Evolutionary conservation across 2,888 invertebrate species (phyloP).

Genomic region (Noctua janthe): DNA sequence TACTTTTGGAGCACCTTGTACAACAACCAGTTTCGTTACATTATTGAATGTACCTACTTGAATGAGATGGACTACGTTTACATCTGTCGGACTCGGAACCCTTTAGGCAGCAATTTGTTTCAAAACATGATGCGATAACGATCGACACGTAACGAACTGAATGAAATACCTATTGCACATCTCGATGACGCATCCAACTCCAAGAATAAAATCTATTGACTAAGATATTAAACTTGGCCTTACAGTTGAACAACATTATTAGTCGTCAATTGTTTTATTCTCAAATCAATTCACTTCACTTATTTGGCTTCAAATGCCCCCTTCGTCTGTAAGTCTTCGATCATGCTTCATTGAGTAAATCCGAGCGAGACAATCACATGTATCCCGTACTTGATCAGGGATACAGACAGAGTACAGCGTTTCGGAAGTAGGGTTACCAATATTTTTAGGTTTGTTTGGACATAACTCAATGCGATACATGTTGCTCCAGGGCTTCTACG

Average conservation of each 20-base stretch:
- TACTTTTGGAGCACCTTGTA: neutral
- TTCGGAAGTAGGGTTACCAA: slow-evolving; percentile 53
- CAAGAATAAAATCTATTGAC: slow-evolving; percentile 7
- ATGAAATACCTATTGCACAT: slow-evolving; percentile 8
- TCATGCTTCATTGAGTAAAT: slow-evolving; percentile 2
- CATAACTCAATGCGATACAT: neutral
- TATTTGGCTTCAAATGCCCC: slow-evolving; percentile 15
- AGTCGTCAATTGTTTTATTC: slow-evolving; percentile 6
- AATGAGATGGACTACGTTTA: neutral
- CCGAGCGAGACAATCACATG: slow-evolving; percentile 5
- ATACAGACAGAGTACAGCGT: slow-evolving; percentile 50
- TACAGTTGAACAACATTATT: slow-evolving; percentile 2
- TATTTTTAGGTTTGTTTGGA: neutral
- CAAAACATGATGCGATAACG: neutral
- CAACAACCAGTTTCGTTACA: neutral
- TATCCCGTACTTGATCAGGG: slow-evolving; percentile 1
- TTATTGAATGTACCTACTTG: slow-evolving; percentile 18
- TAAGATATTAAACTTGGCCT: neutral
- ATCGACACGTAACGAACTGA: slow-evolving; percentile 2
- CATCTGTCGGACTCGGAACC: neutral
- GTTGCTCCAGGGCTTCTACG: no score
- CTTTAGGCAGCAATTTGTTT: neutral
- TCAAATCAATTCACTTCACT: slow-evolving; percentile 3
- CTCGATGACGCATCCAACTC: slow-evolving; percentile 19
- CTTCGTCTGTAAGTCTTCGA: slow-evolving; percentile 14